Percentiles rank a stretch among this genome's conserved stretches.
Conservation (phyloP, 1,140 invertebrate genomes). For the Meloidogyne chitwoodi region DNA sequence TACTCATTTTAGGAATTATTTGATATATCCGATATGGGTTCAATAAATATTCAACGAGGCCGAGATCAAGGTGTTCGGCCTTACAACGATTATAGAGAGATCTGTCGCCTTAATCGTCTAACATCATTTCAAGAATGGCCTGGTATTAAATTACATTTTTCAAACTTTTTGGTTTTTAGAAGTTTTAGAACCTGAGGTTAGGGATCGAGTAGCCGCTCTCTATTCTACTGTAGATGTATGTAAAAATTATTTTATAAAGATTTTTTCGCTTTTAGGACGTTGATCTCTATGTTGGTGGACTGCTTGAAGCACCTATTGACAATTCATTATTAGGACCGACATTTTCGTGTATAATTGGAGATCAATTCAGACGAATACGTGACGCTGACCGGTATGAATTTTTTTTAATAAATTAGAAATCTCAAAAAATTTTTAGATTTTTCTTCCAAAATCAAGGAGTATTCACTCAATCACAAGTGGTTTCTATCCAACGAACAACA, state of each 20-base stretch:
- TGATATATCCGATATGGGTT: constrained; percentile 31
- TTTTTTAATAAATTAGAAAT: background rate
- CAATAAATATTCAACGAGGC: constrained; percentile 68
- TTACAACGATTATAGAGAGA: constrained; percentile 75
- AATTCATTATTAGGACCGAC: constrained; percentile 44
- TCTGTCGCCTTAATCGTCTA: constrained; percentile 73
- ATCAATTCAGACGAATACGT: constrained; percentile 39
- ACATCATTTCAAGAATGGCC: constrained; percentile 72
- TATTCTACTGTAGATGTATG: constrained; percentile 27
- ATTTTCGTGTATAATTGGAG: constrained; percentile 45
- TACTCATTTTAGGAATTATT: constrained; percentile 27
- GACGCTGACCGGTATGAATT: constrained; percentile 40
- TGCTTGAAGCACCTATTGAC: constrained; percentile 38
- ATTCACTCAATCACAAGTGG: constrained; percentile 26
- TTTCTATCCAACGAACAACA: constrained; percentile 24
- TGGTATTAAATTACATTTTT: constrained; percentile 11
- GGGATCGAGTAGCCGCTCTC: constrained; percentile 29
- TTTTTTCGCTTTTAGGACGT: constrained; percentile 18
- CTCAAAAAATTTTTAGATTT: constrained; percentile 24
- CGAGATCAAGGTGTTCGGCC: constrained; percentile 81
- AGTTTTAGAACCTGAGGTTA: constrained; percentile 29
- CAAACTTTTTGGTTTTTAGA: constrained; percentile 26
- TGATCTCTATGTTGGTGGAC: constrained; percentile 45
- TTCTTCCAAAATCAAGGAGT: constrained; percentile 30
- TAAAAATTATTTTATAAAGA: background rate